These are phyloP conservation scores for Caenorhabditis latens DNA, from an alignment of 1,140 invertebrate genomes.

Conservation along the genomic window DNA sequence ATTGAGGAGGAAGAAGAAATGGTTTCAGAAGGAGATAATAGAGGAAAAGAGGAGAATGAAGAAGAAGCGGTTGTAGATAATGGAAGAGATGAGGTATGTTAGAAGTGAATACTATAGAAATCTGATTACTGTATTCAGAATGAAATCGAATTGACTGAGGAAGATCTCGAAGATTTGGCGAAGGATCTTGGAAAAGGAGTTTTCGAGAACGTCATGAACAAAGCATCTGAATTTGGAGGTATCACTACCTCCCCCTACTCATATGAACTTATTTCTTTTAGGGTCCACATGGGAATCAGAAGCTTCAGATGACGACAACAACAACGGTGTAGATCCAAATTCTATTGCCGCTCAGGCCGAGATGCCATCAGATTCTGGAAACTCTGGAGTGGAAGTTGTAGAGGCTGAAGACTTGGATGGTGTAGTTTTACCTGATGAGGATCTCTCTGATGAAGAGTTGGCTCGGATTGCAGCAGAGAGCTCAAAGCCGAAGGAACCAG, in stretches of 20 bases:
- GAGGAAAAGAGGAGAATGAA: not conserved
- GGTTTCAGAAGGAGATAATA: not conserved
- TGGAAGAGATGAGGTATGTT: not conserved
- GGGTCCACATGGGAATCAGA: not conserved
- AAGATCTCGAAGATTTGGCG: not conserved
- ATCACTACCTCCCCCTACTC: not conserved
- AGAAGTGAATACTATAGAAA: not conserved
- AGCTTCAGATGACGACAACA: not conserved
- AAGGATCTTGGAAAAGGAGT: not conserved
- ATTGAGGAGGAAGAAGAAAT: not conserved
- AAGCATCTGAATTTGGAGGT: not conserved
- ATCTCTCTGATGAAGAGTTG: not conserved
- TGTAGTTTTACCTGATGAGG: slow-evolving; percentile 13
- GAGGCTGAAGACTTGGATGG: slow-evolving; percentile 6
- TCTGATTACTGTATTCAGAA: not conserved
- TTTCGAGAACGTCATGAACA: not conserved
- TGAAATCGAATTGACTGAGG: not conserved
- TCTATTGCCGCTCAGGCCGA: not conserved
- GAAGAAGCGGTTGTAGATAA: not conserved
- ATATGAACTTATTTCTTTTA: not conserved
- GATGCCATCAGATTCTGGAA: not conserved
- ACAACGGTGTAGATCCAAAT: not conserved
- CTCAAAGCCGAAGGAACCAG: slow-evolving; percentile 4
- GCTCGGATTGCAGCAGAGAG: slow-evolving; percentile 10
- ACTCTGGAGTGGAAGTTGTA: not conserved